phyloP scores from a whole-genome alignment of 1,140 invertebrate genomes.

The Sycobia sp. region DNA sequence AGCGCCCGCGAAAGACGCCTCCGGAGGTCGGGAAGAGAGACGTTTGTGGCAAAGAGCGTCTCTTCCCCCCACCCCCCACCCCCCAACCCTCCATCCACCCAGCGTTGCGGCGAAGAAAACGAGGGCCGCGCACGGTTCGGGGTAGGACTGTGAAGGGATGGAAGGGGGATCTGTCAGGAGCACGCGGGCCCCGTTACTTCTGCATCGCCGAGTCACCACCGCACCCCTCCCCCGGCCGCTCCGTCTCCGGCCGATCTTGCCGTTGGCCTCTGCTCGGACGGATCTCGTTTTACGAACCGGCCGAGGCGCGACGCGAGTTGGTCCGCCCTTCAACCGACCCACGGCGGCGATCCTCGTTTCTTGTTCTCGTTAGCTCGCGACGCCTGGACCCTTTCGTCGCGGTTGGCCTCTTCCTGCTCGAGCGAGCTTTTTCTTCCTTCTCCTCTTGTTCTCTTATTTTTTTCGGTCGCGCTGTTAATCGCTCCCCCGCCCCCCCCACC shows the following conservation, averaged over 20 bases:
- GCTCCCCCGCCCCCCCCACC: neutral
- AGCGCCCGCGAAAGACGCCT: conserved; percentile 4
- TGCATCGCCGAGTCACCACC: conserved; percentile 50
- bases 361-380: neutral
- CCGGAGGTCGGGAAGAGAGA: conserved; percentile 5
- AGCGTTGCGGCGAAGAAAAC: conserved; percentile 16
- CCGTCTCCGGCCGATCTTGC: conserved; percentile 48
- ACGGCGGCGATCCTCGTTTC: neutral
- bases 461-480: neutral
- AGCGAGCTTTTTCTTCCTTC: too few relatives aligned
- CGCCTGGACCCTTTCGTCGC: neutral
- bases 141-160: conserved; percentile 20
- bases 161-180: conserved; percentile 52
- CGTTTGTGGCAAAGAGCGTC: conserved; percentile 13
- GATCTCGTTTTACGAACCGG: conserved; percentile 45
- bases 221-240: conserved; percentile 36
- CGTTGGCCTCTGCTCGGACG: conserved; percentile 44
- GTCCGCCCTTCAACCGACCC: too few relatives aligned
- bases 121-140: neutral
- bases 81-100: too few relatives aligned
- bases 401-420: neutral
- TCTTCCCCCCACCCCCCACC: too few relatives aligned
- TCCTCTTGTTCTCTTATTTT: neutral
- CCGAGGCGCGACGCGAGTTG: conserved; percentile 18
- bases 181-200: conserved; percentile 60